Evolutionary conservation across 2,888 invertebrate species (phyloP).

Genomic region (Colletes collaris): DNA sequence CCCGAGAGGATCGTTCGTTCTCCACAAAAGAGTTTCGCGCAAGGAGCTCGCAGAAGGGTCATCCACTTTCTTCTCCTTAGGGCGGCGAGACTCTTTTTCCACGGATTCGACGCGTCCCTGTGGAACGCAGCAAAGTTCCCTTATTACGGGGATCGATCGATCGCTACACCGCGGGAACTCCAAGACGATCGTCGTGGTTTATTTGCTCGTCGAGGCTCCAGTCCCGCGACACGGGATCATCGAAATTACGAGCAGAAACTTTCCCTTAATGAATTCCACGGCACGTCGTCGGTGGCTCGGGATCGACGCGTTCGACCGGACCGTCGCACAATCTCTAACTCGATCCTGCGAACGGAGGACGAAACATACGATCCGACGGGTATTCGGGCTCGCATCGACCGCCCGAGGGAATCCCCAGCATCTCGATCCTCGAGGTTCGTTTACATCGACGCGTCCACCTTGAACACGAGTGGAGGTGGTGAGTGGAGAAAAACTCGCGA

Average conservation of each 20-base stretch:
- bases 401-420: neutral
- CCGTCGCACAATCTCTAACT: conserved; percentile 2
- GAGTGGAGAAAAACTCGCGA: conserved; percentile 1
- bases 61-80: conserved; percentile 54
- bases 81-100: conserved; percentile 52
- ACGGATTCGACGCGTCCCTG: conserved; percentile 36
- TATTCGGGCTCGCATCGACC: conserved; percentile 4
- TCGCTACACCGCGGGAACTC: conserved; percentile 22
- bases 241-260: neutral
- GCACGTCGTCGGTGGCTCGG: neutral
- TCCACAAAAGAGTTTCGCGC: conserved; percentile 46
- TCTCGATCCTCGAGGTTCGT: conserved; percentile 8
- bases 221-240: conserved; percentile 3
- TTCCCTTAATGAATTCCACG: neutral
- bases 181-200: neutral
- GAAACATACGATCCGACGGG: conserved; percentile 4
- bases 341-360: neutral
- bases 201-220: neutral
- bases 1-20: conserved; percentile 61
- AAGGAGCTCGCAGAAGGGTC: conserved; percentile 46
- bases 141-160: conserved; percentile 67
- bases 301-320: neutral
- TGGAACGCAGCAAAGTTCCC: conserved; percentile 53
- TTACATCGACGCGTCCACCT: neutral
- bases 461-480: neutral